A percentile compares a stretch with the other conserved stretches of the same genome.
Evolutionary conservation across 2,113 vertebrate genomes (phyloP).

Genomic region (Mohoua ochrocephala): DNA sequence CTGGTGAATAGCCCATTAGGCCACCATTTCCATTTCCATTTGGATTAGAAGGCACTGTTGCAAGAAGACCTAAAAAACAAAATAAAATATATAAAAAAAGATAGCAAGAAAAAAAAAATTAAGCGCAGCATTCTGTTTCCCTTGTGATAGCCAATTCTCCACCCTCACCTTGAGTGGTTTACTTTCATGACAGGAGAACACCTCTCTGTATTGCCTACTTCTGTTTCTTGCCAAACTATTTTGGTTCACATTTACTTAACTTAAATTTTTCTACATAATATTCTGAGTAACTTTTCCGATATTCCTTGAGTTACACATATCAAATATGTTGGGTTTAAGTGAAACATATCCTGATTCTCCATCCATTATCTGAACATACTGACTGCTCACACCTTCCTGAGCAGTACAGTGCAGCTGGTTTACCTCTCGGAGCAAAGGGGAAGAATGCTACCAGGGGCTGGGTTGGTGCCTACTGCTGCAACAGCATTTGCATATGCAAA

Average conservation of each 20-base stretch:
- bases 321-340: rapidly evolving
- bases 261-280: not conserved
- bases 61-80: slow-evolving; percentile 79
- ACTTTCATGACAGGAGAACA: not conserved
- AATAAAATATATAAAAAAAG: not conserved
- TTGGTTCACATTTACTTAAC: not conserved
- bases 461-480: not conserved
- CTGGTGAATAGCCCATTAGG: slow-evolving; percentile 70
- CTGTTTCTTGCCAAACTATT: not conserved
- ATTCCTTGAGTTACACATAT: not conserved
- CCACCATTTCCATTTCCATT: slow-evolving; percentile 74
- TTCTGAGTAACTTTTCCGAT: not conserved
- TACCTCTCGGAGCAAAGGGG: not conserved
- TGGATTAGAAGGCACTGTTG: slow-evolving; percentile 84
- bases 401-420: not conserved
- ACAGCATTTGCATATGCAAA: not conserved
- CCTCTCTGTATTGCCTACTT: not conserved
- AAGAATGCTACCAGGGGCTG: not conserved
- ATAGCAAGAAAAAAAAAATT: not conserved
- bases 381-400: not conserved
- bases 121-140: not conserved
- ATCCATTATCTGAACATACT: not conserved
- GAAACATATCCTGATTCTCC: not conserved
- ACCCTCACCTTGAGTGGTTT: not conserved
- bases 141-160: not conserved